A percentile compares a stretch with the other conserved stretches of the same genome.
Conservation (phyloP, 2,113 vertebrate genomes). For the Phaethon lepturus region DNA sequence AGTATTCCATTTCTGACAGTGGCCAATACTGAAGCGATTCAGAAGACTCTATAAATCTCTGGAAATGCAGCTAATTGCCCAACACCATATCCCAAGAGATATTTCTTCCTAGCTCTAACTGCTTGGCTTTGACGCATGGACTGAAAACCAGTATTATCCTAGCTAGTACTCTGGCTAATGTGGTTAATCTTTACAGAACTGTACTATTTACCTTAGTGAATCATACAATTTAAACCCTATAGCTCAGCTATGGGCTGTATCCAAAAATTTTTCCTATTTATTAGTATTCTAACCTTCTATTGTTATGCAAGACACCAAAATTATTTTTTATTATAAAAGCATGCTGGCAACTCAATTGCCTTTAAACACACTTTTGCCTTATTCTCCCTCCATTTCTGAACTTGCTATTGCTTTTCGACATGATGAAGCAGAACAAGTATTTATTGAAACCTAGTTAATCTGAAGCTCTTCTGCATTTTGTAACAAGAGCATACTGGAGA, state of each 20-base stretch:
- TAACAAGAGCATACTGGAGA: neutral
- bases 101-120: neutral
- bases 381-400: neutral
- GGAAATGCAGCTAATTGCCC: neutral
- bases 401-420: neutral
- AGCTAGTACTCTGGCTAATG: neutral
- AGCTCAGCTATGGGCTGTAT: neutral
- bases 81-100: neutral
- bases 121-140: neutral
- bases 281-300: neutral
- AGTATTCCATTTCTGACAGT: neutral
- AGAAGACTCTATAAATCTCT: neutral
- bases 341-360: neutral
- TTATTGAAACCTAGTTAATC: neutral
- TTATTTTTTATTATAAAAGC: neutral
- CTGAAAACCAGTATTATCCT: neutral
- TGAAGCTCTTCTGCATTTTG: neutral
- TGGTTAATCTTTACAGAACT: neutral
- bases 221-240: neutral
- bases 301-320: neutral
- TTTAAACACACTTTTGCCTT: neutral
- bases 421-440: neutral
- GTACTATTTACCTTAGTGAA: neutral
- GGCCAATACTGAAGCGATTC: neutral
- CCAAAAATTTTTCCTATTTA: neutral